These are phyloP conservation scores for Catamblyrhynchus diadema DNA, from an alignment of 2,797 vertebrate species.

Conservation along the genomic window DNA sequence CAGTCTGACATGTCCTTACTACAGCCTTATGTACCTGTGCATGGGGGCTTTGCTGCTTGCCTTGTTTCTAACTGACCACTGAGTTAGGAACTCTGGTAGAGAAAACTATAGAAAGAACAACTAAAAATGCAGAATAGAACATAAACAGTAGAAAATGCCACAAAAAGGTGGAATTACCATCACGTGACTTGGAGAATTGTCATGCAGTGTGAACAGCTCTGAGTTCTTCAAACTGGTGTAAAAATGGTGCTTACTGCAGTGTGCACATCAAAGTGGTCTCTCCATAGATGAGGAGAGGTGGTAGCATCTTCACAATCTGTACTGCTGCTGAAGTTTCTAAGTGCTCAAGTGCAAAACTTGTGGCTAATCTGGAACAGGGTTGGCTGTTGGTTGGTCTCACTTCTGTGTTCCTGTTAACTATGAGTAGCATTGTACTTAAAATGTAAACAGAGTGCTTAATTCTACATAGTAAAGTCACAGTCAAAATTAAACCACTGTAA, in stretches of 20 bases:
- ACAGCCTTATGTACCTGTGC: fast-evolving
- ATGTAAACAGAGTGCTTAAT: not conserved
- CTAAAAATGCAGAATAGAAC: not conserved
- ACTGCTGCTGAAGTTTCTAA: not conserved
- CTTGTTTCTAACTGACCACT: not conserved
- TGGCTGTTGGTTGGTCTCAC: not conserved
- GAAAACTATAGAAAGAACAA: not conserved
- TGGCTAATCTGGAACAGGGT: not conserved
- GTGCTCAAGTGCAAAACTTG: not conserved
- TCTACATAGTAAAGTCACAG: not conserved
- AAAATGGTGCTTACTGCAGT: not conserved
- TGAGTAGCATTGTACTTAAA: not conserved
- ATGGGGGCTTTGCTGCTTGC: not conserved
- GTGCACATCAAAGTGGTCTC: not conserved
- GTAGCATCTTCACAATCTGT: not conserved
- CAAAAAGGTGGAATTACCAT: not conserved
- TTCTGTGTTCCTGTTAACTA: not conserved
- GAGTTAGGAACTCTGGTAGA: not conserved
- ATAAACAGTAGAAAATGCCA: not conserved
- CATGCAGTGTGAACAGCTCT: fast-evolving
- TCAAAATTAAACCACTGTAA: not conserved
- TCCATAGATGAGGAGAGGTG: not conserved
- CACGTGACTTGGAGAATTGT: not conserved
- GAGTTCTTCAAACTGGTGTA: not conserved
- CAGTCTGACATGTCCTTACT: not conserved